Base-by-base conservation (phyloP, 2,888 invertebrate genomes). In the Lymantria dispar region DNA sequence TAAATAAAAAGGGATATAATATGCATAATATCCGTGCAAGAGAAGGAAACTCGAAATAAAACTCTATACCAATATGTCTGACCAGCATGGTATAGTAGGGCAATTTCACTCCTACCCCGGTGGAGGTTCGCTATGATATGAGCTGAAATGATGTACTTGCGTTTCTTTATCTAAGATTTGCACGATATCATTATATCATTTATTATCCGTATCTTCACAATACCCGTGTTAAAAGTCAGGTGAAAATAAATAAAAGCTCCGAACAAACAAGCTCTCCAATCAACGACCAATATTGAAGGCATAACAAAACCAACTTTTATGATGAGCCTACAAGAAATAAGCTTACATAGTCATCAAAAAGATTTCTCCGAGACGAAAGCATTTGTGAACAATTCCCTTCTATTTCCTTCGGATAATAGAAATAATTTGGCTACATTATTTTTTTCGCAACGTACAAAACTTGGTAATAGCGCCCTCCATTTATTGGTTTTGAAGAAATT, bases 271-370 rank as follows among this genome's bases (percentile, higher is more conserved):
- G 8, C 12, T 38, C 14, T 14, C 7, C 9, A 7, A 54, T 13
- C 22, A 60, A 62, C 50, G 50, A 47, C 47, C 9, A 14, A 47
- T 54, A 57, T 56, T 48, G 52, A 64, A 64, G 50, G 50, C 54
- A 47, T 42, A 41, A 60, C 57, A 53, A 62, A 60, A 60, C 64
- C 56, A 50, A 56, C 50, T 57, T 56, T 54, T 48, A 47, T 46
- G 53, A 47, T 51, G 52, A 60, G 61, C 50, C 56, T 54, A 47
- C 52, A 61, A 14, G 40, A 74, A 72, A 70, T 64, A 69, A 58
- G 69, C 68, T 69, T 62, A 62, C 52, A 48, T 52, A 61, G 56
- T 56, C 72, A 64, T 72, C 72, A 77, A 74, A 76, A 58, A 57
- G 70, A 70, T 75, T 62, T 58, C 43, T 49, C 44, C 55, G 48